Evolutionary conservation across 2,113 vertebrate species (phyloP).

Genomic region (Zingel zingel): DNA sequence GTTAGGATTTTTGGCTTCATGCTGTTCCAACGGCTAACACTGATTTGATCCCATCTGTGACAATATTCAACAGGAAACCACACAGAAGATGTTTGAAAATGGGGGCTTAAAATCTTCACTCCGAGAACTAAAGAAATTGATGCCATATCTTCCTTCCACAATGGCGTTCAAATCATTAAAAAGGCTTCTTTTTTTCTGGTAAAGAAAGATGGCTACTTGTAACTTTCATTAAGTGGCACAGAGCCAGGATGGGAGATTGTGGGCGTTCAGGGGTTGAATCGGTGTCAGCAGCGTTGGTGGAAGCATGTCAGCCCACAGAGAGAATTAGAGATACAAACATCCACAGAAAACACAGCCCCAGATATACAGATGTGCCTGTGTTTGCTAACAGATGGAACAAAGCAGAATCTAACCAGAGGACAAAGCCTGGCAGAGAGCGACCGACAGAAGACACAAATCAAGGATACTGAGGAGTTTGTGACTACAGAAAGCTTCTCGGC

Average conservation of each 20-base stretch:
- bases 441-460: constrained; percentile 7
- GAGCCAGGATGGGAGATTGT: constrained; percentile 46
- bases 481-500: constrained; percentile 38
- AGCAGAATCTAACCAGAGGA: constrained; percentile 46
- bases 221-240: constrained; percentile 32
- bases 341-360: constrained; percentile 78
- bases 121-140: not conserved
- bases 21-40: constrained; percentile 73
- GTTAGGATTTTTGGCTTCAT: constrained; percentile 61
- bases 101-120: not conserved
- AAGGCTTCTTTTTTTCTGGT: constrained; percentile 27
- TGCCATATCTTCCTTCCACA: not conserved
- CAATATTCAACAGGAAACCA: constrained; percentile 13
- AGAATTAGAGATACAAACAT: constrained; percentile 80
- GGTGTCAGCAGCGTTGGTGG: constrained; percentile 73
- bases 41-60: constrained; percentile 47
- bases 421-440: constrained; percentile 13
- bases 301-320: constrained; percentile 75
- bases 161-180: not conserved
- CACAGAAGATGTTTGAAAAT: constrained; percentile 3
- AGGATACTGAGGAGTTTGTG: constrained; percentile 23
- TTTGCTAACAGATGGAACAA: constrained; percentile 58
- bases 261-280: constrained; percentile 58
- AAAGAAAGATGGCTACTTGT: constrained; percentile 5
- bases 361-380: constrained; percentile 58